Conservation (phyloP, 2,113 vertebrate genomes). For the Platysternon megacephalum region DNA sequence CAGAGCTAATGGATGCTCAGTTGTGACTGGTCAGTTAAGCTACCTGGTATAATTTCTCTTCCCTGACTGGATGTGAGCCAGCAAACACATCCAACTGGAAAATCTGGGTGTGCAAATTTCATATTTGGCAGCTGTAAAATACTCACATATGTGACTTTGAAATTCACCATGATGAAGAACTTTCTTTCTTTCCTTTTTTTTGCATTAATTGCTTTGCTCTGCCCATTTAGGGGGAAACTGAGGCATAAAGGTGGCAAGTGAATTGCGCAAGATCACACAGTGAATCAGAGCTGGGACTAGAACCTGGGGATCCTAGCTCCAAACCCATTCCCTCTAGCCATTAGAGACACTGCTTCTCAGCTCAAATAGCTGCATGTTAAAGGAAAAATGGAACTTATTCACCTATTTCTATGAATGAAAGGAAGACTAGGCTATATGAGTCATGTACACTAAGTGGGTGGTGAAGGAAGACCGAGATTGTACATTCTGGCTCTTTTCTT, state of each 20-base stretch:
- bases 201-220: not conserved
- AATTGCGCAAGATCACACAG: not conserved
- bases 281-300: not conserved
- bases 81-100: not conserved
- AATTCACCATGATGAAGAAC: not conserved
- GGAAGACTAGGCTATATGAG: not conserved
- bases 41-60: not conserved
- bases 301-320: not conserved
- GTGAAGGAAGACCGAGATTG: not conserved
- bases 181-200: not conserved
- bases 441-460: not conserved
- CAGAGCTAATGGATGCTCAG: not conserved
- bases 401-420: not conserved
- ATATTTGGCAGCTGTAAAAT: not conserved
- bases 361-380: not conserved
- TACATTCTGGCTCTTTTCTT: not conserved
- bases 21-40: not conserved
- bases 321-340: not conserved
- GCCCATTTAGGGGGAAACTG: not conserved
- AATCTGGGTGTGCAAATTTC: not conserved
- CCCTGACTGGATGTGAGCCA: not conserved
- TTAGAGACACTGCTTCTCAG: not conserved
- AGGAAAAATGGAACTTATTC: not conserved
- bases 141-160: not conserved
- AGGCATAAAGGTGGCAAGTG: not conserved